phyloP scores from a whole-genome alignment of 2,888 invertebrate genomes.

The Pyralis farinalis region DNA sequence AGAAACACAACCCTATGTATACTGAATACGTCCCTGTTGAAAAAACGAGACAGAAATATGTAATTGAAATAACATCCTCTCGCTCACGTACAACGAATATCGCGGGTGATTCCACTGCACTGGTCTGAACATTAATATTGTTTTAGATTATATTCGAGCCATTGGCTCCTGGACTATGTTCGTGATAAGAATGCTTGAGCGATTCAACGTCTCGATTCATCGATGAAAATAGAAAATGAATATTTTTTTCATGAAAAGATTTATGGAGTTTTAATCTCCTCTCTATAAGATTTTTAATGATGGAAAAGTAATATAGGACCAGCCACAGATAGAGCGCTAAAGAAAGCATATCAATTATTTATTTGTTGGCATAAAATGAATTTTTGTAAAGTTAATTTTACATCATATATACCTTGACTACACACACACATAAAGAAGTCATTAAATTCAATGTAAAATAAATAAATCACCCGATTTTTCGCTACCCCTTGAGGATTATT shows the following conservation, averaged over 20 bases:
- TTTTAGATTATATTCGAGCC: constrained; percentile 31
- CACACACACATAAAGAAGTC: no score
- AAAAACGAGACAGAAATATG: constrained; percentile 11
- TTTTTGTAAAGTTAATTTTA: no score
- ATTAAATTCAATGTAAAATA: no score
- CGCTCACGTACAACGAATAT: constrained; percentile 8
- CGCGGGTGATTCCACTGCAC: constrained; percentile 14
- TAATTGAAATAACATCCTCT: constrained; percentile 15
- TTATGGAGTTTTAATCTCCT: neutral
- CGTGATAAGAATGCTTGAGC: constrained; percentile 31
- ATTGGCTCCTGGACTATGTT: constrained; percentile 26
- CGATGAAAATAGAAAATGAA: constrained; percentile 3
- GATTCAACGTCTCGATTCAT: constrained; percentile 13
- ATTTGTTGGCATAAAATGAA: no score
- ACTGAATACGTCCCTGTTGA: constrained; percentile 10
- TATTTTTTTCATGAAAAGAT: neutral
- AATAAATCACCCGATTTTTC: no score
- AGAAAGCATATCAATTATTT: no score
- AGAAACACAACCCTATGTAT: constrained; percentile 20
- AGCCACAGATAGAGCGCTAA: no score
- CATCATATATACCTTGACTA: no score
- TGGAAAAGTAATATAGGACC: no score
- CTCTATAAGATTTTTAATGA: neutral
- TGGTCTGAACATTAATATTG: constrained; percentile 33
- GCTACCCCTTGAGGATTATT: no score